These are phyloP conservation scores for Erythrocebus patas DNA, from an alignment of 2,113 vertebrate genomes.

Conservation along the genomic window DNA sequence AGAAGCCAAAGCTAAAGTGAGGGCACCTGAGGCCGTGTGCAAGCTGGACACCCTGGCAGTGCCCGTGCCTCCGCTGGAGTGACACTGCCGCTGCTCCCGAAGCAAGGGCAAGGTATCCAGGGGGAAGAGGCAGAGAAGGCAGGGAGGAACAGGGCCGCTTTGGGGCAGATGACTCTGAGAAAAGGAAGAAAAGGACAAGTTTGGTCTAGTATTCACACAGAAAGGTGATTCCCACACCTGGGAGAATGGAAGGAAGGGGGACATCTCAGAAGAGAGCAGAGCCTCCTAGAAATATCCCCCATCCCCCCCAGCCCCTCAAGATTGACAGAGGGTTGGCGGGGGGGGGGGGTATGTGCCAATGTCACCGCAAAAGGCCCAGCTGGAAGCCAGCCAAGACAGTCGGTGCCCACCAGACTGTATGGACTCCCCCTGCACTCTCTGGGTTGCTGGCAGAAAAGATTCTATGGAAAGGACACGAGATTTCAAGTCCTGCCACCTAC, in stretches of 20 bases:
- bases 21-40: rapidly evolving
- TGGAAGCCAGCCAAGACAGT: not conserved
- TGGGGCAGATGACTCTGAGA: not conserved
- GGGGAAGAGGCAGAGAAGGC: not conserved
- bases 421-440: rapidly evolving
- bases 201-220: not conserved
- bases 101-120: not conserved
- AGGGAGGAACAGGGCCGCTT: not conserved
- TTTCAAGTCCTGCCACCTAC: not conserved
- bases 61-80: rapidly evolving
- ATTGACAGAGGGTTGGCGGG: no score
- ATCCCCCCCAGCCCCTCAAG: not conserved
- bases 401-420: not conserved
- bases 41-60: rapidly evolving
- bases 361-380: not conserved
- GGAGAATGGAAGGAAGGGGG: not conserved
- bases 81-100: no score
- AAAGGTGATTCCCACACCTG: not conserved
- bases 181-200: not conserved
- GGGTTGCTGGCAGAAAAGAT: not conserved
- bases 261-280: not conserved
- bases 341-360: not conserved
- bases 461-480: not conserved
- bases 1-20: not conserved
- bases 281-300: not conserved